Evolutionary conservation across 2,113 vertebrate genomes (phyloP).

Genomic region (Peucedramus taeniatus): DNA sequence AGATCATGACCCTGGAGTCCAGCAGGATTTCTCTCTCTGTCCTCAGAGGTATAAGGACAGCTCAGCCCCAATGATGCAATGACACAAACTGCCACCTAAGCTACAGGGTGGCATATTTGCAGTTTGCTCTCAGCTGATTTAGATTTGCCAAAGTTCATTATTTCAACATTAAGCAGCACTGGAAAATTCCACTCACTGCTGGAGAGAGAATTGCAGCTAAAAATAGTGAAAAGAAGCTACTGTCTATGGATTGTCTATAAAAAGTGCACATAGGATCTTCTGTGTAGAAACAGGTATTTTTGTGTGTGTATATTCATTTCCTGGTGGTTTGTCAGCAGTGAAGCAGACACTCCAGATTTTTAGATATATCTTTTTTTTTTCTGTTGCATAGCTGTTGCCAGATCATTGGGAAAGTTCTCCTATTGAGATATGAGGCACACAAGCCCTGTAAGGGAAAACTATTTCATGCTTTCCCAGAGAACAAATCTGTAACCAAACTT

Average conservation of each 20-base stretch:
- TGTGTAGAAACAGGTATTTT: not conserved
- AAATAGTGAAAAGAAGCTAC: not conserved
- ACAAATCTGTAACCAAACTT: constrained; percentile 64
- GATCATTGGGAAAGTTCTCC: constrained; percentile 32
- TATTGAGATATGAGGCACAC: not conserved
- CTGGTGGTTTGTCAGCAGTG: not conserved
- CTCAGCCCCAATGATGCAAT: not conserved
- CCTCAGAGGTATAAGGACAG: not conserved
- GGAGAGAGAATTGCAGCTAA: not conserved
- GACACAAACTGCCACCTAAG: not conserved
- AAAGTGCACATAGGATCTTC: not conserved
- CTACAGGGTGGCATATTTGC: not conserved
- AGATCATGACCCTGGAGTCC: not conserved
- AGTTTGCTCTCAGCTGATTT: constrained; percentile 21
- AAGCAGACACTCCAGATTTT: not conserved
- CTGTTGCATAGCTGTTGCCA: constrained; percentile 22
- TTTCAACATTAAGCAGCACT: constrained; percentile 42
- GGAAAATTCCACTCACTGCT: constrained; percentile 46
- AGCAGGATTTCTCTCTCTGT: not conserved
- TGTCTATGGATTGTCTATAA: not conserved
- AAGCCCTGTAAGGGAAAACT: constrained; percentile 32
- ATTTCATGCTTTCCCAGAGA: constrained; percentile 52
- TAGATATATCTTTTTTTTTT: constrained; percentile 40
- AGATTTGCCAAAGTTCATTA: constrained; percentile 55
- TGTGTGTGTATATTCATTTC: not conserved